phyloP scores from a whole-genome alignment of 2,797 vertebrate species.

The Gadopsis bispinosus region DNA sequence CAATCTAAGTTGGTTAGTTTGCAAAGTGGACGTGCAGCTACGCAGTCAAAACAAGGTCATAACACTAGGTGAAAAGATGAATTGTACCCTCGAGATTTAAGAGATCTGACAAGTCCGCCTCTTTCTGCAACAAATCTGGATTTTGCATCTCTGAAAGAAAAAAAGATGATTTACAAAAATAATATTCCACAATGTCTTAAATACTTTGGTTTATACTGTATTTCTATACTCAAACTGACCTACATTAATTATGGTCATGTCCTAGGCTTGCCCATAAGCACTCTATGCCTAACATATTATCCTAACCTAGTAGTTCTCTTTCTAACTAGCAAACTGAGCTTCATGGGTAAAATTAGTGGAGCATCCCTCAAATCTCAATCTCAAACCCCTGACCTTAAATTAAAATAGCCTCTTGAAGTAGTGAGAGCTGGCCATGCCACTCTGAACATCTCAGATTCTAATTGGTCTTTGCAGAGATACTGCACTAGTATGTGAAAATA shows the following conservation, averaged over 20 bases:
- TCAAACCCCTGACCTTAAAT: neutral
- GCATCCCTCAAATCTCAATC: neutral
- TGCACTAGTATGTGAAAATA: constrained; percentile 30
- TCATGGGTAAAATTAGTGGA: neutral
- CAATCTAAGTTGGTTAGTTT: neutral
- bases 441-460: constrained; percentile 9
- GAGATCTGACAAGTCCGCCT: constrained; percentile 7
- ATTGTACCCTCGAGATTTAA: constrained; percentile 24
- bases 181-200: neutral
- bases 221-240: neutral
- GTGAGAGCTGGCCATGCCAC: constrained; percentile 23
- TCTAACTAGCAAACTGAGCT: neutral
- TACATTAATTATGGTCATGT: neutral
- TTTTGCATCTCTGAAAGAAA: constrained; percentile 47
- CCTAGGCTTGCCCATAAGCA: neutral
- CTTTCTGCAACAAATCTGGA: constrained; percentile 43
- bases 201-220: neutral
- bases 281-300: neutral
- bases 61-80: neutral
- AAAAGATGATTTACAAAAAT: neutral
- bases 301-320: neutral
- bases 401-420: constrained; percentile 8
- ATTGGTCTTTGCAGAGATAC: constrained; percentile 25
- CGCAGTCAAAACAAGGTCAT: neutral
- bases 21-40: neutral